Evolutionary conservation across 2,888 invertebrate genomes (phyloP), one percentile per base, ranked within the genome.

Genomic region (Pandemis cinnamomeana): DNA sequence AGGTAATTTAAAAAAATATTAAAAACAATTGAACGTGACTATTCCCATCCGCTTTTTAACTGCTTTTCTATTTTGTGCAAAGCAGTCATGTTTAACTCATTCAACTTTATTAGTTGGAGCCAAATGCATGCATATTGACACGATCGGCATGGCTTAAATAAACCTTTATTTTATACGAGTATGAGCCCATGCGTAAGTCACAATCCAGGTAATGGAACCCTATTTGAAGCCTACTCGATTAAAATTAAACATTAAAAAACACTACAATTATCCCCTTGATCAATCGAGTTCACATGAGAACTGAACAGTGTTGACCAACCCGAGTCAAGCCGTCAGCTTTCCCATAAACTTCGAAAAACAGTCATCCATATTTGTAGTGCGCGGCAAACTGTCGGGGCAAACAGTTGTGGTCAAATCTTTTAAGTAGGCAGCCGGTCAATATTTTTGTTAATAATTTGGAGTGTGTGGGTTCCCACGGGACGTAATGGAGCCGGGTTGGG

Each of bases 371-470:
- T 91, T 90, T 89, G 89, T 88, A 88, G 87, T 89, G 89, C 87
- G 89, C 89, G 90, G 90, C 89, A 89, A 92, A 91, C 92, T 88
- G 89, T 85, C 87, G 87, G 84, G 82, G 89, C 90, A 93, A 92
- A 93, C 93, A 93, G 85, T 86, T 81, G 88, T 91, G 91, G 91
- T 93, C 92, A 93, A 91, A 94, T 94, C 93, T 92, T 89, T 91
- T 93, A 93, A 93, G 93, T 93, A 93, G 93, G 91, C 91, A 93
- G 89, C 89, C 85, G 85, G 93, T 93, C 90, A 94, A 93, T 94
- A 93, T 94, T 94, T 90, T 93, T 91, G 92, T 93, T 92, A 93
- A 93, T 93, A 90, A 94, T 93, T 94, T 92, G 89, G 89, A 89
- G 87, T 84, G 87, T 83, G 86, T 81, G 80, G 83, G 85, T 92